Conservation (phyloP, 2,888 invertebrate species). For the Rugalucina vietnamica region DNA sequence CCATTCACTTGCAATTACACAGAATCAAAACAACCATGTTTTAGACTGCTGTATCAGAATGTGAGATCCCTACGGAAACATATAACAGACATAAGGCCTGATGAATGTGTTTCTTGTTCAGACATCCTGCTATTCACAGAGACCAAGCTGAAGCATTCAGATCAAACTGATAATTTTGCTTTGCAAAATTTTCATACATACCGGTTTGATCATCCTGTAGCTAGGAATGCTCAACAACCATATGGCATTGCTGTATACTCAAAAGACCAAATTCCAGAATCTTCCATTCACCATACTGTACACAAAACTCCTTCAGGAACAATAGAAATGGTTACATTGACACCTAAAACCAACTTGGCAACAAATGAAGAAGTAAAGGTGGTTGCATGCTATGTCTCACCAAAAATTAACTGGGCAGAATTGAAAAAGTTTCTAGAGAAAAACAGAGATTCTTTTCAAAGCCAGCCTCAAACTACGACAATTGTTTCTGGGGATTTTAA, state of each 20-base stretch:
- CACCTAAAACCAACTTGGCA: not conserved
- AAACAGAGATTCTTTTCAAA: no score
- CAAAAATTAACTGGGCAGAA: not conserved
- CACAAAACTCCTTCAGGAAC: not conserved
- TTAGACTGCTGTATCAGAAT: not conserved
- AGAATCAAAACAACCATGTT: not conserved
- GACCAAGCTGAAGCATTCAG: not conserved
- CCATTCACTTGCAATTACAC: not conserved
- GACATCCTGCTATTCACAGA: not conserved
- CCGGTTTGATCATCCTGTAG: not conserved
- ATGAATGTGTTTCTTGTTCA: not conserved
- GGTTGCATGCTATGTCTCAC: not conserved
- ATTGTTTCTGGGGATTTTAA: conserved; percentile 48
- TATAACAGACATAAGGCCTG: not conserved
- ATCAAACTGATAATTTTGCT: not conserved
- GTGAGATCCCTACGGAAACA: not conserved
- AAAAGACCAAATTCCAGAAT: not conserved
- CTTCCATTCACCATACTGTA: not conserved
- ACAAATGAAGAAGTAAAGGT: not conserved
- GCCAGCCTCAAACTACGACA: no score
- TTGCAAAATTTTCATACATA: not conserved
- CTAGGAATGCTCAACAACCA: not conserved
- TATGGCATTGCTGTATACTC: not conserved
- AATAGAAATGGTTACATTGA: not conserved
- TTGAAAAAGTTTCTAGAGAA: no score